Evolutionary conservation across 2,888 invertebrate genomes (phyloP).

Genomic region (Rhagium mordax): DNA sequence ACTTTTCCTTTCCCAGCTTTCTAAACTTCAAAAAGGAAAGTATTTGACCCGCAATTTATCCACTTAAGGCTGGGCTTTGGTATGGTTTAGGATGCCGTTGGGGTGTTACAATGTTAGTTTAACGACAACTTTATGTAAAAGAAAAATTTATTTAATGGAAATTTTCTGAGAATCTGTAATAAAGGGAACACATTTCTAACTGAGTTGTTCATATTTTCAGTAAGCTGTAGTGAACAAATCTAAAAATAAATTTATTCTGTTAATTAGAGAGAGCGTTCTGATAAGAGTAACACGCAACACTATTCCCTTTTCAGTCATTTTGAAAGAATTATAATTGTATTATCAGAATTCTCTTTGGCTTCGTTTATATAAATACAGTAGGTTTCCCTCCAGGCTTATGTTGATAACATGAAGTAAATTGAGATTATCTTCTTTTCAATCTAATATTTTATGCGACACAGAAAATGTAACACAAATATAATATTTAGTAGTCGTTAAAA

Average conservation of each 20-base stretch:
- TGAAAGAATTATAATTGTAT: neutral
- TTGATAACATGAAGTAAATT: neutral
- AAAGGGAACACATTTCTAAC: neutral
- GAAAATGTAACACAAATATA: no score
- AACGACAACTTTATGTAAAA: neutral
- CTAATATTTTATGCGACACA: no score
- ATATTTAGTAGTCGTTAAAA: no score
- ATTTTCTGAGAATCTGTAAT: neutral
- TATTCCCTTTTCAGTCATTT: neutral
- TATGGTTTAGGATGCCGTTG: neutral
- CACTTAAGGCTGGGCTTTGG: neutral
- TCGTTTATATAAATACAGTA: neutral
- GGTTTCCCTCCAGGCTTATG: neutral
- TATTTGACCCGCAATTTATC: neutral
- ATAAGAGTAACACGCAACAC: neutral
- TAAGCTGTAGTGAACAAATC: neutral
- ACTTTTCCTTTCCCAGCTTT: conserved; percentile 1
- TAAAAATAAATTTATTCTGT: neutral
- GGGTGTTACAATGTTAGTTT: conserved; percentile 2
- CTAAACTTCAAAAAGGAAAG: neutral
- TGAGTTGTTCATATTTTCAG: neutral
- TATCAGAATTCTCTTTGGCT: neutral
- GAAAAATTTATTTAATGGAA: neutral
- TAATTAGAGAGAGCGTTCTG: neutral
- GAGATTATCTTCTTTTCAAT: neutral